Base-by-base conservation (phyloP, 1,140 invertebrate genomes). In the Penaeus vannamei region DNA sequence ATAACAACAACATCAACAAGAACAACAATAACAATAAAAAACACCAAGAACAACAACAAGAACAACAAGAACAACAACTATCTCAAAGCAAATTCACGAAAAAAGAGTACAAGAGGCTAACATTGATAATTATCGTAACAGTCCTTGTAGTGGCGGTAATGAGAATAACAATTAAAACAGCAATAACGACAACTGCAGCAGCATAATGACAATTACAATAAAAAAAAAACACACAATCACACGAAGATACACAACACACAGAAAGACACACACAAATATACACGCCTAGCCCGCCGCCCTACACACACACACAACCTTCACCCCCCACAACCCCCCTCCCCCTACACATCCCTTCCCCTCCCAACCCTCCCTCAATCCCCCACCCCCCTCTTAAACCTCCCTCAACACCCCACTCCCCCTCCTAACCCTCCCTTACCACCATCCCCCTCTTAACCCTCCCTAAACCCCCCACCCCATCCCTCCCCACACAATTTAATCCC, bases 341-440 rank as follows among this genome's bases (percentile, higher is more conserved):
- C 10, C 66, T 10, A 3, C 66, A 5, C 10, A 53, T 20, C 10
- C 66, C 8, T 20, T 1, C 66, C 22, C 66, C 66, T 5, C 64
- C 4, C 64, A 2, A 23, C 0, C 4, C 64, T 12, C 98, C 98
- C 92, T 98, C 97, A 93, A 19, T 19, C 97, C 97, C 94, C 99
- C 99, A 61, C 36, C 1, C 36, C 36, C 36, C 2, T 36, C 26
- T 66, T 3, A 23, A 7, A 4, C 64, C 4, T 66, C n/a, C 62
- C 62, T 64, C 62, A 17, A 19, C n/a, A 17, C 62, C 62, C 62
- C n/a, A 19, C 62, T n/a, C n/a, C 62, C 62, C n/a, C n/a, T n/a
- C 3, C 26, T 5, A 2, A 23, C 0, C 4, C 64, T 12, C 98
- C 98, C 92, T 98, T 97, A 93, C 97, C 97, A 94, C 99, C 99